These are phyloP conservation scores for Falcunculus frontatus DNA, from an alignment of 2,113 vertebrate species.

Conservation along the genomic window DNA sequence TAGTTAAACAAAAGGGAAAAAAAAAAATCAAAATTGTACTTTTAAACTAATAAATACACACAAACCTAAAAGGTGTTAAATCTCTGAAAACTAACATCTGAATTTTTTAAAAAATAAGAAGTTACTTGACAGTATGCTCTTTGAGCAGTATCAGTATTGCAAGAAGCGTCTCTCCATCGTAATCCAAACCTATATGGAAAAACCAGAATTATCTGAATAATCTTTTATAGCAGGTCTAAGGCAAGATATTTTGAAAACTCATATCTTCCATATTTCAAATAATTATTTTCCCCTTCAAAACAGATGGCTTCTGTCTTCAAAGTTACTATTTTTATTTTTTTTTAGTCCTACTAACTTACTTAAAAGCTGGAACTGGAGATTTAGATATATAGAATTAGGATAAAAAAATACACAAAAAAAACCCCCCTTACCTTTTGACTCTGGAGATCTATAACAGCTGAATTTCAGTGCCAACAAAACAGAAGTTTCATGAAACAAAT, in stretches of 20 bases:
- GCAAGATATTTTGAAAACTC: not conserved
- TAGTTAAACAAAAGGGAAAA: not conserved
- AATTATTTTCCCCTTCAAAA: not conserved
- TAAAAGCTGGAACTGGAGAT: not conserved
- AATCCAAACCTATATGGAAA: not conserved
- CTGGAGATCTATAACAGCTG: not conserved
- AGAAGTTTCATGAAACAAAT: not conserved
- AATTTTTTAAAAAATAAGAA: not conserved
- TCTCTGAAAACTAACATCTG: not conserved
- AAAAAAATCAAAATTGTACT: not conserved
- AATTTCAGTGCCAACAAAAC: not conserved
- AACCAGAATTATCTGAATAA: not conserved
- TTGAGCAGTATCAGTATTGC: not conserved
- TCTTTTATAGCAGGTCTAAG: not conserved
- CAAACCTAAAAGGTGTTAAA: not conserved
- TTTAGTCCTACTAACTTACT: not conserved
- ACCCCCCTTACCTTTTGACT: not conserved
- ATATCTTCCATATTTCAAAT: not conserved
- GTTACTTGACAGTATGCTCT: not conserved
- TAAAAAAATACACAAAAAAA: not conserved
- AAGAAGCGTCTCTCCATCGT: not conserved
- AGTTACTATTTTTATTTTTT: not conserved
- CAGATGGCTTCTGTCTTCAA: not conserved
- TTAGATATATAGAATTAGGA: not conserved
- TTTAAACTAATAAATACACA: not conserved